Percentiles rank a stretch among this genome's conserved stretches.
Conservation (phyloP, 2,797 vertebrate species). For the Cryptoblepharus egeriae region DNA sequence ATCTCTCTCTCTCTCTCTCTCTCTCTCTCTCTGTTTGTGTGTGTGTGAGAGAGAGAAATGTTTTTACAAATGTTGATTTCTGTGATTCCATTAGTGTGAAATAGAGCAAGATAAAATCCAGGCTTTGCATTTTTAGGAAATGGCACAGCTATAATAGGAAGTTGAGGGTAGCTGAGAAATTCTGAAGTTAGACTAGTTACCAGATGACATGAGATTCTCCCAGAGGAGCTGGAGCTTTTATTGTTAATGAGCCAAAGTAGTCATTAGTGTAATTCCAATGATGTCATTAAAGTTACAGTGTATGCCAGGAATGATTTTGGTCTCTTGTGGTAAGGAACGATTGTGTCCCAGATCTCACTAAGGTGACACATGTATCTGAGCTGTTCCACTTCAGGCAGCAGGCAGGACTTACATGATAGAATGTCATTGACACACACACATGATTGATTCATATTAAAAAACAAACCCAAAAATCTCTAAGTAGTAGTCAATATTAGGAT, state of each 20-base stretch:
- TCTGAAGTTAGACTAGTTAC: slow-evolving; percentile 26
- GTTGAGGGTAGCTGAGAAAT: slow-evolving; percentile 14
- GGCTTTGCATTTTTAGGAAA: slow-evolving; percentile 18
- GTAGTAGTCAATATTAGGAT: not conserved
- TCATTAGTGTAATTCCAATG: slow-evolving; percentile 22
- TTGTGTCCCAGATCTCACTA: not conserved
- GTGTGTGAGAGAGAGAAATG: not conserved
- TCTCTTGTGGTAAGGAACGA: not conserved
- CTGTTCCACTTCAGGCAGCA: not conserved
- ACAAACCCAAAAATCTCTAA: not conserved
- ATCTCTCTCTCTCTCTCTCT: not conserved
- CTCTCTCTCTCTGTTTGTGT: no score
- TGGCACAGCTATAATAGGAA: slow-evolving; percentile 7
- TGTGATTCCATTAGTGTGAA: slow-evolving; percentile 39
- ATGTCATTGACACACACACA: no score
- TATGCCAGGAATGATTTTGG: slow-evolving; percentile 1
- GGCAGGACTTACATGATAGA: not conserved
- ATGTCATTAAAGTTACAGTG: slow-evolving; percentile 38
- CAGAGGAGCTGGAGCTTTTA: slow-evolving; percentile 44
- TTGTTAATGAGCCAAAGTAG: slow-evolving; percentile 53
- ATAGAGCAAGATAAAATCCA: not conserved
- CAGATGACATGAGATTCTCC: slow-evolving; percentile 31
- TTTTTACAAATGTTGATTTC: slow-evolving; percentile 39
- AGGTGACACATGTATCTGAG: not conserved
- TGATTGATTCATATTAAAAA: not conserved